Evolutionary conservation across 1,140 invertebrate species (phyloP).

Genomic region (Hyposmocoma kahamanoa): DNA sequence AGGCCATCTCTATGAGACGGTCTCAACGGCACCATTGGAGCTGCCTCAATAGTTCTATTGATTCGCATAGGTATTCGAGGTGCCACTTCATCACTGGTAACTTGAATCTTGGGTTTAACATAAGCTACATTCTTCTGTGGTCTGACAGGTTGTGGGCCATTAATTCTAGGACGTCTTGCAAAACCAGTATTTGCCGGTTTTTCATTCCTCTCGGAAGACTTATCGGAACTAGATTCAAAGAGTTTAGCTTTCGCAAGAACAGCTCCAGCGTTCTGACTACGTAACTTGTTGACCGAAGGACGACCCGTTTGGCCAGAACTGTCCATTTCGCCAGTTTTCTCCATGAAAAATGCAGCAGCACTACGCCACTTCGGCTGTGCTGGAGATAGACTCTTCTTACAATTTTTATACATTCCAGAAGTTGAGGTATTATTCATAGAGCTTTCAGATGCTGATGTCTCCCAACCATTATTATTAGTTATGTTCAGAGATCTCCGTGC

Average conservation of each 20-base stretch:
- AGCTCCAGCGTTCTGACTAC: conserved; percentile 77
- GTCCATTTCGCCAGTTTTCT: conserved; percentile 59
- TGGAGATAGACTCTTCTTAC: conserved; percentile 29
- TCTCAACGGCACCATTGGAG: conserved; percentile 4
- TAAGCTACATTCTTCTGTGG: conserved; percentile 31
- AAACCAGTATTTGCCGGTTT: conserved; percentile 41
- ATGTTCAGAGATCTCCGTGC: conserved; percentile 53
- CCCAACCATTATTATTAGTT: conserved; percentile 35
- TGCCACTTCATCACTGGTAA: conserved; percentile 8
- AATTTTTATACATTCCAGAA: conserved; percentile 36
- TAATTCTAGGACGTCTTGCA: conserved; percentile 48
- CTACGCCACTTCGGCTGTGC: conserved; percentile 59
- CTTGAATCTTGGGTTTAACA: conserved; percentile 30
- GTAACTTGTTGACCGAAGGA: conserved; percentile 76
- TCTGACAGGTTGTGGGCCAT: conserved; percentile 28
- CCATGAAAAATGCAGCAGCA: conserved; percentile 64
- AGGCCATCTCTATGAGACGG: conserved; percentile 1
- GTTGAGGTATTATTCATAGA: conserved; percentile 42
- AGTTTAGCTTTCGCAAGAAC: conserved; percentile 78
- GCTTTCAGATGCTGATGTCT: conserved; percentile 38
- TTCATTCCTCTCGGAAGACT: conserved; percentile 55
- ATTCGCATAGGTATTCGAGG: conserved; percentile 15
- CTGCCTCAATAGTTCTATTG: conserved; percentile 12
- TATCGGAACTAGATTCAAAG: conserved; percentile 73
- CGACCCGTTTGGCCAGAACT: conserved; percentile 64